phyloP scores from a whole-genome alignment of 2,797 vertebrate species.

The Erpetoichthys calabaricus region DNA sequence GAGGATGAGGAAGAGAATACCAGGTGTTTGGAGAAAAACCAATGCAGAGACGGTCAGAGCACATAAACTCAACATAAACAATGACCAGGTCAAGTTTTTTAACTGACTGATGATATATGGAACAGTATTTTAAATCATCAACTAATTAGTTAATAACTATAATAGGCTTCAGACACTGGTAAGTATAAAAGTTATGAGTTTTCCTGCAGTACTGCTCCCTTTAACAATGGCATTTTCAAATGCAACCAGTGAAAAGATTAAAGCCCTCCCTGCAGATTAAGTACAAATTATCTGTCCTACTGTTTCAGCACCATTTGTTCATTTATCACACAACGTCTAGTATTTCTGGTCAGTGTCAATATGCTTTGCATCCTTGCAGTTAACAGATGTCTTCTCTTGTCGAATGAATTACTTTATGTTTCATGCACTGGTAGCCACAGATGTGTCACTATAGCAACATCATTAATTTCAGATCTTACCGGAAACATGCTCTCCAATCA shows the following conservation, averaged over 20 bases:
- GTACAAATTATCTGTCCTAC: constrained; percentile 54
- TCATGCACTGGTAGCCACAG: constrained; percentile 69
- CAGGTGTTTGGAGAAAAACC: too few species aligned
- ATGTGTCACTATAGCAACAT: constrained; percentile 87
- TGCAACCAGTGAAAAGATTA: constrained; percentile 48
- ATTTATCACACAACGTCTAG: constrained; percentile 49
- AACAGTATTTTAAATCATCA: constrained; percentile 23
- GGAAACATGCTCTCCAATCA: constrained; percentile 84
- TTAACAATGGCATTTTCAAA: constrained; percentile 51
- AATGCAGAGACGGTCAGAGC: too few species aligned
- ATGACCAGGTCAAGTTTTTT: too few species aligned
- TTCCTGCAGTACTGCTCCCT: constrained; percentile 48
- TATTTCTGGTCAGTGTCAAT: constrained; percentile 66
- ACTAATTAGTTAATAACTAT: constrained; percentile 40
- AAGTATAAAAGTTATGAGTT: constrained; percentile 49
- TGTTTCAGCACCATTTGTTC: constrained; percentile 62
- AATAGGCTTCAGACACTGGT: constrained; percentile 40
- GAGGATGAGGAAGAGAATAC: too few species aligned
- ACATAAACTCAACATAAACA: too few species aligned
- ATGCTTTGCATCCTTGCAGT: constrained; percentile 53
- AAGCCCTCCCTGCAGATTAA: constrained; percentile 55
- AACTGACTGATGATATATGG: too few species aligned
- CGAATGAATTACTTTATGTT: constrained; percentile 64
- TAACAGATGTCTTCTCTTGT: constrained; percentile 78
- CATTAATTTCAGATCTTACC: constrained; percentile 82